Base-by-base conservation (phyloP, 2,888 invertebrate species). In the Phalera bucephala region DNA sequence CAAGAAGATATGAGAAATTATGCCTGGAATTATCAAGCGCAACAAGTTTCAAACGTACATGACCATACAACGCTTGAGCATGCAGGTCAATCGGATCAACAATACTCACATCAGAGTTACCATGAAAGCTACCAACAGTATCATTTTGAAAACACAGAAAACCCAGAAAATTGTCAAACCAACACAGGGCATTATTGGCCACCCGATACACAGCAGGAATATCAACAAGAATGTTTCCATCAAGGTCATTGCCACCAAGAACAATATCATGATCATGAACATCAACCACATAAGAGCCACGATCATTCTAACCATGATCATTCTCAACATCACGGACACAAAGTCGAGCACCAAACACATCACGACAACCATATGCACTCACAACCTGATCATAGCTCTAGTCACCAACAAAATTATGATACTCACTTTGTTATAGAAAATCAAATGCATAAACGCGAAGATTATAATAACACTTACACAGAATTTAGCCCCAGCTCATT, bases 1-100 rank as follows among this genome's bases (percentile, higher is more conserved):
- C 63, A 60, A 13, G 72, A 72, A 44, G 77, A 80, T 44, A 62
- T 84, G 20, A 78, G 79, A 59, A 72, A 76, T 46, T 75, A 80
- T 49, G 81, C 69, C 9, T 84, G 83, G 84, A 72, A 80, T 34
- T 72, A 80, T 50, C 69, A 65, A 36, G 45, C 55, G 13, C 58
- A 61, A 37, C 33, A 31, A 20, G 25, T 40, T 35, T 28, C 9
- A 43, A 59, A 29, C 44, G 47, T 33, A 48, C 52, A 32, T 28
- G 34, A 14, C 48, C 11, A 34, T 31, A 21, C 42, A 62, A 12
- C 25, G 8, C 4, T 7, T 11, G 21, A 27, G 30, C 15, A 36
- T 12, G 1, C 13, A 11, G 9, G 22, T 12, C 45, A 45, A 17
- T 19, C 25, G 9, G 19, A 31, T 7, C 31, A 40, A 12, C 31